phyloP scores from a whole-genome alignment of 2,888 invertebrate genomes.

The Callosobruchus maculatus region DNA sequence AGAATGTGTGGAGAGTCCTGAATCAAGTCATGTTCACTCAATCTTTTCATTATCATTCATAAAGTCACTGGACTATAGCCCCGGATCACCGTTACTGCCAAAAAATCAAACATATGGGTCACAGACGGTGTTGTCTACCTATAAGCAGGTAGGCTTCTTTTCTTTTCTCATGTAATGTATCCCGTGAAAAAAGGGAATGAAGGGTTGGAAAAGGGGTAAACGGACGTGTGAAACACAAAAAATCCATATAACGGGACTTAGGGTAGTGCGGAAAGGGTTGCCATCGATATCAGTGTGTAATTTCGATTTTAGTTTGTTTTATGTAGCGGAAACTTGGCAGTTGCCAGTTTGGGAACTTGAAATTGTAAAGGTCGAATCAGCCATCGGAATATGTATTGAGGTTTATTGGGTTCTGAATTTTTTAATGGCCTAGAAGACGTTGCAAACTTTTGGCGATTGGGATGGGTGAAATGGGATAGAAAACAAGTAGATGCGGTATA shows the following conservation, averaged over 20 bases:
- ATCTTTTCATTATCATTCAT: no score
- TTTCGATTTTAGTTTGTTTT: not conserved
- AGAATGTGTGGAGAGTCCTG: no score
- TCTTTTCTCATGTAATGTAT: not conserved
- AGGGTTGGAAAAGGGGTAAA: not conserved
- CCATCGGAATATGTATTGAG: not conserved
- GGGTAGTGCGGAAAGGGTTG: not conserved
- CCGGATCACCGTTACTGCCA: no score
- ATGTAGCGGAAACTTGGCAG: not conserved
- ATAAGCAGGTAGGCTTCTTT: not conserved
- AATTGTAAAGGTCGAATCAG: not conserved
- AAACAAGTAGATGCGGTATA: not conserved
- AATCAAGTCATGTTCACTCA: no score
- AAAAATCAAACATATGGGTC: slow-evolving; percentile 2
- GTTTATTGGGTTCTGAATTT: not conserved
- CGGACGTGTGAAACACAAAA: slow-evolving; percentile 1
- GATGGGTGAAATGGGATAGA: not conserved
- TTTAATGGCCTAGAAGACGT: not conserved
- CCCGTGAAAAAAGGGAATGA: not conserved
- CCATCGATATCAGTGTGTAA: not conserved
- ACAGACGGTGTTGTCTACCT: not conserved
- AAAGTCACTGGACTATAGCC: no score
- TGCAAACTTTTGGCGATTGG: not conserved
- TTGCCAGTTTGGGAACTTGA: not conserved
- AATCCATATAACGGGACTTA: not conserved